Conservation (phyloP, 1,140 invertebrate genomes). For the Drosophila nebulosa region DNA sequence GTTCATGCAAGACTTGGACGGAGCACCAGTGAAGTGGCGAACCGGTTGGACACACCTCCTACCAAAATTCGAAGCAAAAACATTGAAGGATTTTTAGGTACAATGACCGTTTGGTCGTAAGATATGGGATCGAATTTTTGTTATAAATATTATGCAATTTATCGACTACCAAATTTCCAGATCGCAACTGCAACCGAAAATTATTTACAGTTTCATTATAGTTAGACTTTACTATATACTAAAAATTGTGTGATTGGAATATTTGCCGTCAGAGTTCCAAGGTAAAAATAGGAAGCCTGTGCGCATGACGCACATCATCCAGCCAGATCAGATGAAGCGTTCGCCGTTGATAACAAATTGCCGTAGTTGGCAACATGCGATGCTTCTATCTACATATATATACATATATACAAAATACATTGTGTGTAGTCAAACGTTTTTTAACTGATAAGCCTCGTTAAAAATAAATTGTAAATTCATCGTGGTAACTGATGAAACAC, state of each 20-base stretch:
- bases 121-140: not conserved
- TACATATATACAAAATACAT: not conserved
- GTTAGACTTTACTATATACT: too few relatives aligned
- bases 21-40: not conserved
- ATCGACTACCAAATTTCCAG: too few relatives aligned
- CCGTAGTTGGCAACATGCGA: conserved; percentile 5
- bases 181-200: not conserved
- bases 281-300: not conserved
- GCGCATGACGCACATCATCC: not conserved
- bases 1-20: not conserved
- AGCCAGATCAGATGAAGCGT: not conserved
- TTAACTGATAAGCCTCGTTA: conserved; percentile 37
- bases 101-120: conserved; percentile 15
- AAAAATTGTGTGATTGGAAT: not conserved
- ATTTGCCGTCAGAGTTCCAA: not conserved
- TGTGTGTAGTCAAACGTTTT: not conserved
- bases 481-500: conserved; percentile 19
- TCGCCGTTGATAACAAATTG: not conserved
- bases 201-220: too few relatives aligned
- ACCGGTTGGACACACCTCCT: conserved; percentile 29
- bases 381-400: conserved; percentile 12
- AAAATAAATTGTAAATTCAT: conserved; percentile 52
- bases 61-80: not conserved
- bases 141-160: too few relatives aligned
- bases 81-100: conserved; percentile 32